phyloP scores from a whole-genome alignment of 2,113 vertebrate species.

The Lontra canadensis region DNA sequence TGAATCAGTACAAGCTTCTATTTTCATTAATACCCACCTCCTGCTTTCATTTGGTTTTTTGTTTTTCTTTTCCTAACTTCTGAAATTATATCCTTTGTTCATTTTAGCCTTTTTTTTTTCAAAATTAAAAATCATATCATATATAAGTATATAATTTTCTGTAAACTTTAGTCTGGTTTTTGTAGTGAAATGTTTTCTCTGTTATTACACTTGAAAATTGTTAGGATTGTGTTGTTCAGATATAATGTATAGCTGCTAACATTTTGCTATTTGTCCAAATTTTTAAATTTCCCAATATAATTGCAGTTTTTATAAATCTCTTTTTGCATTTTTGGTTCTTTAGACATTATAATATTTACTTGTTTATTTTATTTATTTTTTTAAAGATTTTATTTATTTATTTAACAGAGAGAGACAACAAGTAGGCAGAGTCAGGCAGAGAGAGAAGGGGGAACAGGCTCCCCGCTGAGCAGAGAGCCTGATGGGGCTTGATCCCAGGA shows the following conservation, averaged over 20 bases:
- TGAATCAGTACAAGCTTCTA: background rate
- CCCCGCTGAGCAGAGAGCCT: no score
- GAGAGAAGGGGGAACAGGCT: no score
- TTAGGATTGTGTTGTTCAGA: background rate
- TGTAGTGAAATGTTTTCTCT: background rate
- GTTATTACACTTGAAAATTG: background rate
- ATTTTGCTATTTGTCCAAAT: background rate
- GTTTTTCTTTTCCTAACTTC: no score
- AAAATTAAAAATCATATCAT: background rate
- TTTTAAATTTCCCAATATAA: background rate
- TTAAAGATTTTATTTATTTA: background rate
- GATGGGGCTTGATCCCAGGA: no score
- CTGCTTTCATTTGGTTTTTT: no score
- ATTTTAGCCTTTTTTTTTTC: no score
- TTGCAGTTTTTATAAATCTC: background rate
- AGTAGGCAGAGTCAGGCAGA: no score
- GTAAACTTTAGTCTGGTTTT: background rate
- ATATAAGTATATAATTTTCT: background rate
- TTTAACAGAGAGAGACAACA: background rate
- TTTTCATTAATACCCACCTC: no score
- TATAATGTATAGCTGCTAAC: background rate
- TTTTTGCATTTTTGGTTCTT: background rate
- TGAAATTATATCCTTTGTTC: no score
- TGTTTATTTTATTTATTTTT: background rate
- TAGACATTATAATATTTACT: background rate